phyloP scores from a whole-genome alignment of 1,140 invertebrate species.

The Rhizoglyphus robini region DNA sequence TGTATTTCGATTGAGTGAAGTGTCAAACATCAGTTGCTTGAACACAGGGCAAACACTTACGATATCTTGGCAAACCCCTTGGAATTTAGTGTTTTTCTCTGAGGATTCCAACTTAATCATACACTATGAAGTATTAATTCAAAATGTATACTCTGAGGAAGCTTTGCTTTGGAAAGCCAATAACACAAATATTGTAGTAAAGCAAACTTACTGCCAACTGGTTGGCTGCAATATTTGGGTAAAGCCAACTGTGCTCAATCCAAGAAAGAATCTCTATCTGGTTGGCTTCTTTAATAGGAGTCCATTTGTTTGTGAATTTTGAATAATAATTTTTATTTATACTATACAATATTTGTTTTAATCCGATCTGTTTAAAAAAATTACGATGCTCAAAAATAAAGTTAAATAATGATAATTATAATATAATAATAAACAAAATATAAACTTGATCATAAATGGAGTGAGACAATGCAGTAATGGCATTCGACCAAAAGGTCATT shows the following conservation, averaged over 20 bases:
- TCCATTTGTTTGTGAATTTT: neutral
- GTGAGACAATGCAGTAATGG: neutral
- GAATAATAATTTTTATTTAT: neutral
- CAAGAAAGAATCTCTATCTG: neutral
- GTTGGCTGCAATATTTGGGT: neutral
- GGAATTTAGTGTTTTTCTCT: slow-evolving; percentile 9
- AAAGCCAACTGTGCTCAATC: neutral
- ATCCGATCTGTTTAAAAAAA: neutral
- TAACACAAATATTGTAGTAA: no score
- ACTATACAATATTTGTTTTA: no score
- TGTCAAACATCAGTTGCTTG: neutral
- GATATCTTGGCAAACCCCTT: slow-evolving; percentile 19
- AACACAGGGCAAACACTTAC: neutral
- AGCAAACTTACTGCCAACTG: no score
- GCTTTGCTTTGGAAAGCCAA: no score
- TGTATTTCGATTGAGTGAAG: slow-evolving; percentile 13
- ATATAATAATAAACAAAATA: neutral
- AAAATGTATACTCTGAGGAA: no score
- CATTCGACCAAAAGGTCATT: neutral
- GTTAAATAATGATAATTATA: neutral
- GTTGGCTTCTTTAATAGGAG: neutral
- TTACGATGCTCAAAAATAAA: neutral
- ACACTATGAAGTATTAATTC: neutral
- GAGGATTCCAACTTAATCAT: neutral
- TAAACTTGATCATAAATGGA: neutral